Evolutionary conservation across 2,113 vertebrate species (phyloP), one percentile per base, ranked within the genome.

Genomic region (Bambusicola thoracicus): DNA sequence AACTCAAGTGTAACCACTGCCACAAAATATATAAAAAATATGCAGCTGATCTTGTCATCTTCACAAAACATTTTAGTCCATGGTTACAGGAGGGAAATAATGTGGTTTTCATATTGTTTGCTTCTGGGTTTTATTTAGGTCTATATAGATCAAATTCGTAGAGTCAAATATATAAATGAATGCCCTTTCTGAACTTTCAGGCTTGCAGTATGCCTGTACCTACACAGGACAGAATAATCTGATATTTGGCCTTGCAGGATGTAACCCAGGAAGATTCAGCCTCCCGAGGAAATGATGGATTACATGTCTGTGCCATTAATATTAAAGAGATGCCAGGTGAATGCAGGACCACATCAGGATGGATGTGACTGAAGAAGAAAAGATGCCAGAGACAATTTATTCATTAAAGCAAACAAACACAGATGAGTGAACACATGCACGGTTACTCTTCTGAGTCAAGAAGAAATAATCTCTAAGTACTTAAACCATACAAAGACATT

Each of bases 211-310:
- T 53, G n/a, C 24, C 63, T 83, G 7, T 83, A 81, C 22, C 29
- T 82, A 56, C 87, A 44, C 34, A 75, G 7, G 22, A 72, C 29
- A 49, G 25, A 85, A 62, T 75, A 76, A 63, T 72, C 48, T 70
- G 43, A 36, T 77, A 38, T 70, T 70, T 84, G 53, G 22, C 62
- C 22, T 56, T 61, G 43, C n/a, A 59, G 87, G 85, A 53, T 29
- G 58, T 12, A 88, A 72, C 8, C 41, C 32, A 16, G 72, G 15
- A 75, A 65, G 49, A 86, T 25, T 74, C 34, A 72, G 30, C 25
- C 55, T 95, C 8, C 78, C 68, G 27, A 97, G 81, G 75, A 96
- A 97, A 87, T 87, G 63, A 25, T 91, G 29, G 16, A 97, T 92
- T 80, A 96, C 75, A 10, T 96, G 91, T 32, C 96, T 96, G 49